Conservation (phyloP, 1,140 invertebrate species). For the Phymastichus coffea region DNA sequence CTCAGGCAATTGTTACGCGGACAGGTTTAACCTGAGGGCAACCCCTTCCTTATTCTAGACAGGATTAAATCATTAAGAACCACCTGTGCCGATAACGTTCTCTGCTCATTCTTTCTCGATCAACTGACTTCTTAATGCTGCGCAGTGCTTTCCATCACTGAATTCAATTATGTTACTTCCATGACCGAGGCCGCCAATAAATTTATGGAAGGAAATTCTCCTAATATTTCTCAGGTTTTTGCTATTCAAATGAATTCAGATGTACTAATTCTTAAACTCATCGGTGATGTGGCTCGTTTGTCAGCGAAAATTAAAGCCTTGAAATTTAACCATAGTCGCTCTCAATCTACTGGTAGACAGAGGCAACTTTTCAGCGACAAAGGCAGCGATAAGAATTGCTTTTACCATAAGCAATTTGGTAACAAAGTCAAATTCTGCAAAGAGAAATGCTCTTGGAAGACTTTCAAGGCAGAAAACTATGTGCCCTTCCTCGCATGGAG, state of each 20-base stretch:
- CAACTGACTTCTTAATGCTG: too few species aligned
- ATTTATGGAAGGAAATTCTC: too few species aligned
- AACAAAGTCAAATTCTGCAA: neutral
- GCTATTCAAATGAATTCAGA: too few species aligned
- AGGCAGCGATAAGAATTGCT: neutral
- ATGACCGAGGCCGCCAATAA: too few species aligned
- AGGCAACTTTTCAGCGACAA: neutral
- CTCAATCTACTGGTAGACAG: neutral
- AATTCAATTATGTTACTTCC: too few species aligned
- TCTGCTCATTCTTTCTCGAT: too few species aligned
- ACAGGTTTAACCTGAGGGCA: neutral
- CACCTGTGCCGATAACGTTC: too few species aligned
- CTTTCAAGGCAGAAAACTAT: neutral
- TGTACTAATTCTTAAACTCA: neutral
- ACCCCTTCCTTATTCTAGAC: neutral
- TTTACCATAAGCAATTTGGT: neutral
- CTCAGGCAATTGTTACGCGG: neutral
- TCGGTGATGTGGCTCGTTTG: neutral
- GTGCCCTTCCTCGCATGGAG: neutral
- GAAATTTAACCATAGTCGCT: neutral
- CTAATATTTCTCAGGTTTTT: too few species aligned
- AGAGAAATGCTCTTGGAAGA: neutral
- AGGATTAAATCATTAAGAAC: too few species aligned
- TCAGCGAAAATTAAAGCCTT: neutral
- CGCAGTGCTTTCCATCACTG: too few species aligned